Base-by-base conservation (phyloP, 2,888 invertebrate species). In the Dichetophora obliterata region DNA sequence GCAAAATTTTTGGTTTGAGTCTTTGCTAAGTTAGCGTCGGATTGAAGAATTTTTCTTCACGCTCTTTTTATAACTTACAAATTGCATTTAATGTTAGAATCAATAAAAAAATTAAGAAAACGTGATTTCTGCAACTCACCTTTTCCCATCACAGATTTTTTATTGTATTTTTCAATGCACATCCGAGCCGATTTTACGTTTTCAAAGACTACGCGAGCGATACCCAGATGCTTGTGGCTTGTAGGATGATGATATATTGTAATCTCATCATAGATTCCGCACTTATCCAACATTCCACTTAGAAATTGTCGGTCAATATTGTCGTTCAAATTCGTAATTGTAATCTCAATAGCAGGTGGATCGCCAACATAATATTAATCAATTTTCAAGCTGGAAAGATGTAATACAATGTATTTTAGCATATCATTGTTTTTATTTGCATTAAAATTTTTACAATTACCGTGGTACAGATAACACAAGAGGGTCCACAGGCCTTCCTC, bases 111-210 rank as follows among this genome's bases (percentile, higher is more conserved):
- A 98, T 98, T n/a, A n/a, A n/a, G n/a, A n/a, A n/a, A n/a, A 83
- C 93, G 93, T 82, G 98, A 91, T 50, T 95, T 93, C 92, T 92
- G 81, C n/a, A 24, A 85, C 90, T 86, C 88, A 93, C 93, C 91
- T 97, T 96, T n/a, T 75, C 99, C 99, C 99, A 99, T 99, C 9
- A 99, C 97, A 73, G 98, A 96, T 80, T 96, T 96, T 81, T 96
- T 94, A 90, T 98, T 95, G 84, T 98, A 93, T 89, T 96, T 97
- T 82, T 97, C 96, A 59, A 98, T 94, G 90, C 98, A 99, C 22
- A 92, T 90, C 5, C 87, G 83, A 0, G 98, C 95, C 84, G 94
- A 92, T 88, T 94, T 94, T 0, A 95, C 93, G 79, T 94, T 93
- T 86, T 95, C 95, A 89, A 98, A 99, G 6, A 98, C 94, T 52